Conservation (phyloP, 2,888 invertebrate genomes). For the Lumbricus terrestris region DNA sequence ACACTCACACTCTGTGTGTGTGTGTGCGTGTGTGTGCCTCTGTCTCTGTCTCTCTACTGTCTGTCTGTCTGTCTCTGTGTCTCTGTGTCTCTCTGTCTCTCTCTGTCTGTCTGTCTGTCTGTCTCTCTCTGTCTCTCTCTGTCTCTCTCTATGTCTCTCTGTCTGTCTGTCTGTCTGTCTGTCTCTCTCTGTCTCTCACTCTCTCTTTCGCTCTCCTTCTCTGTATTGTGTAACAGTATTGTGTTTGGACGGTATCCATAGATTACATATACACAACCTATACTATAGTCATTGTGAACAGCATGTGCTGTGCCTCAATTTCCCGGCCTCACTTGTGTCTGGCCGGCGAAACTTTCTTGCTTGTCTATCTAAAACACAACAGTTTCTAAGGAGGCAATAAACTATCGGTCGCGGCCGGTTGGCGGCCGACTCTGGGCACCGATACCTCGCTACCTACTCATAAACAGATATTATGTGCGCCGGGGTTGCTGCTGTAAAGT, state of each 20-base stretch:
- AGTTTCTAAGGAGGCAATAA: not conserved
- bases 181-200: no score
- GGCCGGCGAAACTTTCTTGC: not conserved
- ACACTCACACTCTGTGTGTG: no score
- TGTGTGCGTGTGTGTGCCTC: no score
- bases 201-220: no score
- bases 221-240: not conserved
- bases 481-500: not conserved
- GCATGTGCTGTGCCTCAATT: not conserved
- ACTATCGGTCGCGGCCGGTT: not conserved
- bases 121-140: no score
- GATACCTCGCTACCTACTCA: not conserved
- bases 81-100: no score
- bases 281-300: not conserved
- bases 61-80: no score
- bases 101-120: no score
- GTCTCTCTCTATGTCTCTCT: no score
- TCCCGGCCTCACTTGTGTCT: not conserved
- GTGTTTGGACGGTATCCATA: not conserved
- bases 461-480: not conserved
- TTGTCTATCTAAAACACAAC: slow-evolving; percentile 3
- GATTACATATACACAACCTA: not conserved
- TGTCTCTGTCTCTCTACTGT: no score
- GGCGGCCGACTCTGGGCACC: no score
- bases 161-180: no score